These are phyloP conservation scores for Malurus leucopterus DNA, from an alignment of 2,797 vertebrate species.

Conservation along the genomic window DNA sequence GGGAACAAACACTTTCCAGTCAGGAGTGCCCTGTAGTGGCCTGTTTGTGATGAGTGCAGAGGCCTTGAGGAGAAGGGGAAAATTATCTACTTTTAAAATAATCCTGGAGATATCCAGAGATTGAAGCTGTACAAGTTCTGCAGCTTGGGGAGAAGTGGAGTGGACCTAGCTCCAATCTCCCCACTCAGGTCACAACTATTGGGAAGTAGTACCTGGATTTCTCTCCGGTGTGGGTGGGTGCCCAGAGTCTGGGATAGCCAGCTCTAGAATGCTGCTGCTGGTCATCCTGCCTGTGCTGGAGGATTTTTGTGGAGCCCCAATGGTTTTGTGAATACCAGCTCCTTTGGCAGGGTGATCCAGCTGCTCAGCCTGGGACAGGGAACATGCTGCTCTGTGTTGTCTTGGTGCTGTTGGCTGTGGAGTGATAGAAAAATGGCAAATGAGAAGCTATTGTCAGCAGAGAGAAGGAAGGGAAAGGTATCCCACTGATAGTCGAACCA, in stretches of 20 bases:
- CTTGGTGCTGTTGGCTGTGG: not conserved
- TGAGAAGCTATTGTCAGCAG: not conserved
- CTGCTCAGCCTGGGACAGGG: not conserved
- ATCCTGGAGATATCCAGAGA: not conserved
- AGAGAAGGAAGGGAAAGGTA: not conserved
- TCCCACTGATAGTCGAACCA: not conserved
- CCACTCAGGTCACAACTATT: not conserved
- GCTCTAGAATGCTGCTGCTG: not conserved
- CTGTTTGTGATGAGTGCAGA: not conserved
- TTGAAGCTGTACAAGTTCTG: not conserved
- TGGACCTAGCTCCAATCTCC: not conserved
- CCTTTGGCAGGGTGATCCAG: not conserved
- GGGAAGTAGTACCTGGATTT: not conserved
- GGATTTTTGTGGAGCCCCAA: fast-evolving
- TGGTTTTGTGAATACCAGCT: not conserved
- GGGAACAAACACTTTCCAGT: not conserved
- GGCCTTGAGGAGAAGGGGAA: not conserved
- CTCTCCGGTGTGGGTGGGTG: not conserved
- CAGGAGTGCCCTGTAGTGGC: not conserved
- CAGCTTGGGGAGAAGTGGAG: not conserved
- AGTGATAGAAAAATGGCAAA: not conserved
- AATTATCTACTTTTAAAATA: not conserved
- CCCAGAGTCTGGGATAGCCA: fast-evolving
- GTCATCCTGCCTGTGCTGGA: not conserved
- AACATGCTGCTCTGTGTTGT: not conserved